phyloP scores from a whole-genome alignment of 2,113 vertebrate genomes.

The Seriola dumerili region DNA sequence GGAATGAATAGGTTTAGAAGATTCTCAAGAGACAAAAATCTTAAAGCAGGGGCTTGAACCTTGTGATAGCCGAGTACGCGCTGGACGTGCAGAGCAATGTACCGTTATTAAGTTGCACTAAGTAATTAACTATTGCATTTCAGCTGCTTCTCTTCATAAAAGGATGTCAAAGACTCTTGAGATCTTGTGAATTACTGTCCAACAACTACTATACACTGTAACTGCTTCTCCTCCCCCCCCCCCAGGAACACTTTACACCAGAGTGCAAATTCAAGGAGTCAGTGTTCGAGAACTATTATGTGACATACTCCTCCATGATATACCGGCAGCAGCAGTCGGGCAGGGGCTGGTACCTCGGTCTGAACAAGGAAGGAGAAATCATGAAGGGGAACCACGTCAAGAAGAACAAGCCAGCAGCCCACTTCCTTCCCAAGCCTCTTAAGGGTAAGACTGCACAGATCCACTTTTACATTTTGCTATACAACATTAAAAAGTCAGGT shows the following conservation, averaged over 20 bases:
- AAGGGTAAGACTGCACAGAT: conserved; percentile 88
- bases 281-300: conserved; percentile 99
- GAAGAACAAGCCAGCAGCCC: conserved; percentile 98
- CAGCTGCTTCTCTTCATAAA: conserved; percentile 29
- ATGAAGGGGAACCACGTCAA: conserved; percentile 99
- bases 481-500: neutral
- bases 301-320: conserved; percentile 99
- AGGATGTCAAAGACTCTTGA: conserved; percentile 31
- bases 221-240: conserved; percentile 48
- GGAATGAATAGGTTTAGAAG: conserved; percentile 53
- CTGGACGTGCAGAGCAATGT: neutral
- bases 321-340: conserved; percentile 99
- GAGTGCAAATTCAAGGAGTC: conserved; percentile 99
- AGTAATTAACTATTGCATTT: conserved; percentile 53
- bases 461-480: neutral
- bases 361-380: conserved; percentile 99
- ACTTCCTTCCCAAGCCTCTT: conserved; percentile 99
- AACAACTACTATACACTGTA: conserved; percentile 27
- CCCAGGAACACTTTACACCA: conserved; percentile 97
- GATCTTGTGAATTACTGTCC: conserved; percentile 28
- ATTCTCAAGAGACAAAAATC: conserved; percentile 37
- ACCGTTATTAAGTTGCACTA: conserved; percentile 26
- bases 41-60: conserved; percentile 5
- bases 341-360: conserved; percentile 98
- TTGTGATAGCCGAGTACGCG: neutral